phyloP scores from a whole-genome alignment of 92 coral and sea anemone genomes.

The Umimayanthus kanabou region DNA sequence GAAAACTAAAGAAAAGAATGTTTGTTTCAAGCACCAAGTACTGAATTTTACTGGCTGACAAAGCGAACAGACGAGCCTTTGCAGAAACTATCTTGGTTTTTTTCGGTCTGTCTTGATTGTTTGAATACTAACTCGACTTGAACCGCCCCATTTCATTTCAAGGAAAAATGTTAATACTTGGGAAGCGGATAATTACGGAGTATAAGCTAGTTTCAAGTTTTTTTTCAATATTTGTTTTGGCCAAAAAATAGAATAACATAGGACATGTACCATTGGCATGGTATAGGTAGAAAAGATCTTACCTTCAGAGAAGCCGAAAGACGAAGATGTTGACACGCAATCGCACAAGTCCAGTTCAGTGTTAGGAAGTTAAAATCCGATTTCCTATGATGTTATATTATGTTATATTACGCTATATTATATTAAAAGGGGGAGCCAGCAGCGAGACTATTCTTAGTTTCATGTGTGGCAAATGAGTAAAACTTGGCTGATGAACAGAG shows the following conservation, averaged over 20 bases:
- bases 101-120: neutral
- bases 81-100: neutral
- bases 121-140: neutral
- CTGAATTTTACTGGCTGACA: no score
- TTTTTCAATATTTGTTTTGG: neutral
- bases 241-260: neutral
- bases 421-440: neutral
- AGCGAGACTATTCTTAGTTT: neutral
- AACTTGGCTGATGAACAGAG: neutral
- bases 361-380: neutral
- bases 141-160: no score
- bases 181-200: neutral
- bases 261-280: neutral
- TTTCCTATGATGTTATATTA: neutral
- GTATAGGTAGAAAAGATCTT: neutral
- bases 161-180: neutral
- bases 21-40: no score
- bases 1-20: no score
- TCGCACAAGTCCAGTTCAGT: neutral
- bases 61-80: neutral
- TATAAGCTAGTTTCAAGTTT: neutral
- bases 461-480: neutral
- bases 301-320: neutral
- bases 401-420: no score
- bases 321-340: neutral